These are phyloP conservation scores for Acinonyx jubatus DNA, from an alignment of 2,113 vertebrate genomes.

Conservation along the genomic window DNA sequence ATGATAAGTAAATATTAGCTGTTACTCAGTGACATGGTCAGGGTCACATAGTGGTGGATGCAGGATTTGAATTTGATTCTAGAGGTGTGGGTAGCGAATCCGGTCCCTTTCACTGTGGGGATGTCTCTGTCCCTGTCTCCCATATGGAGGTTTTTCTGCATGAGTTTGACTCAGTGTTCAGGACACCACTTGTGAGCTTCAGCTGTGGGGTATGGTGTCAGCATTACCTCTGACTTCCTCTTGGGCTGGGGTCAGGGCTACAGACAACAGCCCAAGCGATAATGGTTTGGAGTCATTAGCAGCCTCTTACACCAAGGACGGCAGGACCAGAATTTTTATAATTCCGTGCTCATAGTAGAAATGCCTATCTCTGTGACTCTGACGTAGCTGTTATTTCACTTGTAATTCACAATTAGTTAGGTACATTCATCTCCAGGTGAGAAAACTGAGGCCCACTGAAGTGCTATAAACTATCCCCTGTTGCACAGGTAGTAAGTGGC, in stretches of 20 bases:
- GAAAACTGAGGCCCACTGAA: background rate
- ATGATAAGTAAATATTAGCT: too few species aligned
- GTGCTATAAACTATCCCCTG: background rate
- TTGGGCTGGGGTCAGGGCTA: background rate
- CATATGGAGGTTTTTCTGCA: rapidly evolving
- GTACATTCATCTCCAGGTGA: background rate
- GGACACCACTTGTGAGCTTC: background rate
- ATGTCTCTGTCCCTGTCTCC: background rate
- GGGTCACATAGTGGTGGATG: background rate
- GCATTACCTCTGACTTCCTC: background rate
- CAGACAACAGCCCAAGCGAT: background rate
- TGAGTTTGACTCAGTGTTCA: background rate
- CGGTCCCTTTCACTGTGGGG: background rate
- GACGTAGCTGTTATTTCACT: background rate
- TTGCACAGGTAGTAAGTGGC: background rate
- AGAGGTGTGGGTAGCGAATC: background rate
- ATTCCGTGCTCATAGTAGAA: background rate
- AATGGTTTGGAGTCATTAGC: background rate
- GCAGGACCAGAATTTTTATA: background rate
- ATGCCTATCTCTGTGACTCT: background rate
- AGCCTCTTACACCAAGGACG: background rate
- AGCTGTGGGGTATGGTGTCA: background rate
- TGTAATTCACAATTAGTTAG: background rate
- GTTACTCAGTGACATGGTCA: rapidly evolving
- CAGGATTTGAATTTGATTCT: background rate